Base-by-base conservation (phyloP, 1,140 invertebrate genomes). In the Sminthurinus signatus region DNA sequence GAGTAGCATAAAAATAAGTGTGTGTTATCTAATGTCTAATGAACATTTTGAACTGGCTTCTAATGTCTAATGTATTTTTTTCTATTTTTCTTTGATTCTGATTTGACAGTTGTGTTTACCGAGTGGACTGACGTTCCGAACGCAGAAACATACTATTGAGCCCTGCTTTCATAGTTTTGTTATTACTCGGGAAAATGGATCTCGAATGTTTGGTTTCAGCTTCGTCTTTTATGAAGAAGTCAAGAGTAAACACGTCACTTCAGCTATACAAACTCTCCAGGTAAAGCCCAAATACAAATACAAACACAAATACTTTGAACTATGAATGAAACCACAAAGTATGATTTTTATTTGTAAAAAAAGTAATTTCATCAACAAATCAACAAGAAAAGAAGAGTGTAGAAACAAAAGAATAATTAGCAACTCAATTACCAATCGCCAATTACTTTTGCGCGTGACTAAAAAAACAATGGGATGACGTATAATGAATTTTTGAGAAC, bases 151-250 rank as follows among this genome's bases (percentile, higher is more conserved):
- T 77, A 84, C 85, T 50, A 83, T 92, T 65, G 86, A 89, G 68
- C 88, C 94, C 17, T 84, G 83, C 68, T 97, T 97, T 81, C 96
- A 99, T 77, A 92, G 93, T 51, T 99, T 98, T 81, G 85, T 98
- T 10, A 92, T 98, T 46, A 98, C 96, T 21, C 85, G 88, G 73
- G 94, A 98, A 81, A 93, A 98, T 84, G 96, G 96, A 48, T 87
- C 87, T 65, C 82, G 93, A 70, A 87, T 86, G 55, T 96, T 94
- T 81, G 96, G 96, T 42, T 94, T 93, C 75, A 91, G 91, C 71
- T 83, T 93, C 62, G 86, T 93, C 15, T 98, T 98, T 77, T 97
- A 90, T 80, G 96, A 99, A 79, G 89, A 95, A 80, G 91, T 96
- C 68, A 84, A 85, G 54, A 93, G 93, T 76, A 81, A 84, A 52